Evolutionary conservation across 2,797 vertebrate species (phyloP).

Genomic region (Notamacropus eugenii): DNA sequence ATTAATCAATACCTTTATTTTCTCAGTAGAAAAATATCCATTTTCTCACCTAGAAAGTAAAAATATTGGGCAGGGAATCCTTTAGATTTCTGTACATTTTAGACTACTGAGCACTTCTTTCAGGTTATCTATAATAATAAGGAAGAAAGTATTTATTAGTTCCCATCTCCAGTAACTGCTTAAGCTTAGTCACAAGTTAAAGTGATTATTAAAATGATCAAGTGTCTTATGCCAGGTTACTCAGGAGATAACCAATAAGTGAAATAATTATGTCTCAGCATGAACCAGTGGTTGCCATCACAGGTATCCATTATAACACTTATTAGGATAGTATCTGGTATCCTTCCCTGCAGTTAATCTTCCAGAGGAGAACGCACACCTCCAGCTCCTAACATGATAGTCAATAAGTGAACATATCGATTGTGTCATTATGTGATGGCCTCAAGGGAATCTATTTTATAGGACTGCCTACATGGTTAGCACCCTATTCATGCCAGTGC

Average conservation of each 20-base stretch:
- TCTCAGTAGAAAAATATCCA: conserved; percentile 1
- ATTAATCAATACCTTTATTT: background rate
- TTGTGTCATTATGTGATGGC: conserved; percentile 9
- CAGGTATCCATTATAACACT: conserved; percentile 18
- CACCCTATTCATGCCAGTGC: background rate
- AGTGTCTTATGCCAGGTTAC: background rate
- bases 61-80: background rate
- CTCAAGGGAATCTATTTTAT: conserved; percentile 11
- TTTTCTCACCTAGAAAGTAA: conserved; percentile 14
- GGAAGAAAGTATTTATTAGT: conserved; percentile 12
- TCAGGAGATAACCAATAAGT: conserved; percentile 35
- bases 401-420: conserved; percentile 16
- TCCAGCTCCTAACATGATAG: background rate
- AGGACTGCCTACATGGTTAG: background rate
- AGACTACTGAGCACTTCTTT: background rate
- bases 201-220: background rate
- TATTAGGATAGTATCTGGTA: conserved; percentile 6
- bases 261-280: conserved; percentile 2
- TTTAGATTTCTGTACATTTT: background rate
- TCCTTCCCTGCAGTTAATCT: conserved; percentile 3
- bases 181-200: conserved; percentile 20
- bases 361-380: conserved; percentile 4
- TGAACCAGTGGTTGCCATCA: conserved; percentile 18
- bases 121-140: conserved; percentile 10
- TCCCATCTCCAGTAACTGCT: background rate